Evolutionary conservation across 1,140 invertebrate species (phyloP).

Genomic region (Neodiprion virginianus): DNA sequence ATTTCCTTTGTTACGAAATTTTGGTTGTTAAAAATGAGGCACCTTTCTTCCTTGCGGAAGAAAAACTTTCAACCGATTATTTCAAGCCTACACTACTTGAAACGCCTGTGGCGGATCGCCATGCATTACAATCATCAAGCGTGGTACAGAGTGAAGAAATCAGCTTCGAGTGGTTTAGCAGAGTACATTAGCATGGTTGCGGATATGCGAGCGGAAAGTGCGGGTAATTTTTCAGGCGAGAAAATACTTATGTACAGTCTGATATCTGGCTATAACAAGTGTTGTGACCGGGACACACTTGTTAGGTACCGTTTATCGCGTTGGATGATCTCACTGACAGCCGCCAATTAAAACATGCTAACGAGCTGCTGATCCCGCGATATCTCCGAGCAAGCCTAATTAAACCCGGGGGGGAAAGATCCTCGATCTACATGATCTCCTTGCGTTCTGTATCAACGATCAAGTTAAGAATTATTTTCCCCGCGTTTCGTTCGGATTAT

Average conservation of each 20-base stretch:
- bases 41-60: too few relatives aligned
- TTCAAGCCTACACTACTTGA: too few relatives aligned
- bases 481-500: too few relatives aligned
- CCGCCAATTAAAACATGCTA: constrained; percentile 63
- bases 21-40: too few relatives aligned
- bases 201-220: neutral
- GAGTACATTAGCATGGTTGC: neutral
- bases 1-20: too few relatives aligned
- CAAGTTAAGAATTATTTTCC: neutral
- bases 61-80: too few relatives aligned
- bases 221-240: neutral
- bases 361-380: constrained; percentile 60
- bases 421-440: constrained; percentile 11
- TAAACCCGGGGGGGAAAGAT: constrained; percentile 31
- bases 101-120: too few relatives aligned
- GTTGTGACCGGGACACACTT: neutral
- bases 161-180: neutral
- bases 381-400: constrained; percentile 42
- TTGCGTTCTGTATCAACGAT: constrained; percentile 8
- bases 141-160: neutral
- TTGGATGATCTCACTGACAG: constrained; percentile 56
- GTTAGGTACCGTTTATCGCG: constrained; percentile 35
- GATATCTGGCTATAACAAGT: neutral
- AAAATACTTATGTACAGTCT: neutral
- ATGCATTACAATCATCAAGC: too few relatives aligned